Conservation (phyloP, 2,113 vertebrate species). For the Sminthopsis crassicaudata region DNA sequence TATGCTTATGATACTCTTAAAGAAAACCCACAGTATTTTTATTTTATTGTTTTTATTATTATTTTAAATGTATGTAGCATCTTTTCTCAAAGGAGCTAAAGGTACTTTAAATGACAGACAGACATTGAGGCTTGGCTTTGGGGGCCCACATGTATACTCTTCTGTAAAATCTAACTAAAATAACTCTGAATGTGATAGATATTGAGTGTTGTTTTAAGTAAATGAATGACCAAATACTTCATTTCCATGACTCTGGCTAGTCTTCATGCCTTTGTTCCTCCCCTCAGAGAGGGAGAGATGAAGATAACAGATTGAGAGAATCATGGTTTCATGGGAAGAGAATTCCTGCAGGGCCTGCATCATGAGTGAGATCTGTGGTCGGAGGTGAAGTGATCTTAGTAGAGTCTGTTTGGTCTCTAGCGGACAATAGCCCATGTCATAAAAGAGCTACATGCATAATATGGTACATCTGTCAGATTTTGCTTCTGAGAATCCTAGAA, state of each 20-base stretch:
- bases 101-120: neutral
- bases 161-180: slow-evolving; percentile 11
- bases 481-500: slow-evolving; percentile 45
- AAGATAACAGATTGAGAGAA: slow-evolving; percentile 1
- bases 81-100: slow-evolving; percentile 28
- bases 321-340: slow-evolving; percentile 45
- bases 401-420: slow-evolving; percentile 56
- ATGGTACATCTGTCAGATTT: slow-evolving; percentile 57
- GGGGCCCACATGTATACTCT: neutral
- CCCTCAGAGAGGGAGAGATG: slow-evolving; percentile 29
- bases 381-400: slow-evolving; percentile 76
- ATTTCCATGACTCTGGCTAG: neutral
- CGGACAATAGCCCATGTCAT: slow-evolving; percentile 68
- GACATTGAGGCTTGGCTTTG: slow-evolving; percentile 16
- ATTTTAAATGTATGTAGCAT: slow-evolving; percentile 15
- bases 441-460: slow-evolving; percentile 76
- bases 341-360: neutral
- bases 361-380: slow-evolving; percentile 58
- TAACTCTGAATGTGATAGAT: neutral
- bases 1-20: neutral
- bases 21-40: slow-evolving; percentile 35
- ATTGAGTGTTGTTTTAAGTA: slow-evolving; percentile 1
- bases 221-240: neutral
- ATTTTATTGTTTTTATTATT: slow-evolving; percentile 12
- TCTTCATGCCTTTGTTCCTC: slow-evolving; percentile 6